Conservation (phyloP, 2,888 invertebrate genomes). For the Orthonychiurus folsomi region DNA sequence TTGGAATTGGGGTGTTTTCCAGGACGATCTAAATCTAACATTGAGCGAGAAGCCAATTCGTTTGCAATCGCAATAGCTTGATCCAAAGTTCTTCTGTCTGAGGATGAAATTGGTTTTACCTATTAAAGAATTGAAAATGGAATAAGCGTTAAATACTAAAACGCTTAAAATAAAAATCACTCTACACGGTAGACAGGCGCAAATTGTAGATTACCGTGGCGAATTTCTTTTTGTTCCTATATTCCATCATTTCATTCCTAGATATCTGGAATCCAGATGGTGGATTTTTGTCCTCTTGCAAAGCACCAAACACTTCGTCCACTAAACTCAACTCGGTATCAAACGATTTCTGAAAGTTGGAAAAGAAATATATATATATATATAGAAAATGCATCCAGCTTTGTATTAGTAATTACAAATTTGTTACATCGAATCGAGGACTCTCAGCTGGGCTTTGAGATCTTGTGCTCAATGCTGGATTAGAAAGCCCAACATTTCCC, state of each 20-base stretch:
- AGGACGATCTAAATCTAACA: conserved; percentile 44
- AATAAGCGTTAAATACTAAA: not conserved
- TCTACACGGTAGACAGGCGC: not conserved
- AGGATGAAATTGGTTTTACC: conserved; percentile 87
- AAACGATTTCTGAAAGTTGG: conserved; percentile 44
- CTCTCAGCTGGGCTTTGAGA: conserved; percentile 44
- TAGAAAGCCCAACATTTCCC: conserved; percentile 30
- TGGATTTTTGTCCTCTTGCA: conserved; percentile 40
- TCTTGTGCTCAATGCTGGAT: conserved; percentile 39
- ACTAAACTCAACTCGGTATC: conserved; percentile 79
- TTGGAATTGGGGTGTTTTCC: conserved; percentile 36
- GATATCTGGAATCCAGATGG: too few species aligned
- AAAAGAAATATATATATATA: not conserved
- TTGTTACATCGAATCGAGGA: conserved; percentile 46
- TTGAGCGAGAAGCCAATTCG: conserved; percentile 68
- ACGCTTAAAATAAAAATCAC: not conserved
- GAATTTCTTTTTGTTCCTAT: conserved; percentile 51
- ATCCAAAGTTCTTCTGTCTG: conserved; percentile 82
- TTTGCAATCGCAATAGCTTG: conserved; percentile 88
- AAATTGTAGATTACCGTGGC: conserved; percentile 44
- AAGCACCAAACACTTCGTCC: conserved; percentile 73
- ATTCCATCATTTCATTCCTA: conserved; percentile 27
- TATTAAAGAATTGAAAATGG: conserved; percentile 35
- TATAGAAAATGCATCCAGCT: too few species aligned
- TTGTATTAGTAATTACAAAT: not conserved